Percentiles rank a stretch among this genome's conserved stretches.
phyloP scores from a whole-genome alignment of 2,888 invertebrate genomes.

The Cistogaster globosa region DNA sequence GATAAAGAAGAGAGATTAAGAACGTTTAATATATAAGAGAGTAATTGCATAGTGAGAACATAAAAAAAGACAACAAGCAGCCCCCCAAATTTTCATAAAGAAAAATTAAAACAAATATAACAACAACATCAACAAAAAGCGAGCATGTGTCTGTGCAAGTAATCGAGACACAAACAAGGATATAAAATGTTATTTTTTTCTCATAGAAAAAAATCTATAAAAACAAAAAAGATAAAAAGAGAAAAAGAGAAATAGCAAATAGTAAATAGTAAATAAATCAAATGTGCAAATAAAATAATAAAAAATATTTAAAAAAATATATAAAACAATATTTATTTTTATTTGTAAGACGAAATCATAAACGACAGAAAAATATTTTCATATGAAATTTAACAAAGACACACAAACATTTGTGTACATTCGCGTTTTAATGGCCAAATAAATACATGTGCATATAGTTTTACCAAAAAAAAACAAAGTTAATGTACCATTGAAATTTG shows the following conservation, averaged over 20 bases:
- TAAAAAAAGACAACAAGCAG: slow-evolving; percentile 28
- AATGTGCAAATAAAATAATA: slow-evolving; percentile 41
- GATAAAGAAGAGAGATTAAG: slow-evolving; percentile 6
- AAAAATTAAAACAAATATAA: slow-evolving; percentile 45
- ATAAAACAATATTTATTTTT: slow-evolving; percentile 13
- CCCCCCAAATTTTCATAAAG: slow-evolving; percentile 41
- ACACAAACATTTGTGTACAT: background rate
- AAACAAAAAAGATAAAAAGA: slow-evolving; percentile 61
- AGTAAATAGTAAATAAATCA: slow-evolving; percentile 43
- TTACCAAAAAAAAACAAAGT: slow-evolving; percentile 55
- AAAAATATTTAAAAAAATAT: slow-evolving; percentile 31
- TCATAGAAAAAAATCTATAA: slow-evolving; percentile 45
- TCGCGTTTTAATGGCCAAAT: background rate
- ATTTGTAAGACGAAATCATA: slow-evolving; percentile 13
- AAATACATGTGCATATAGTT: slow-evolving; percentile 11
- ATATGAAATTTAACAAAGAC: slow-evolving; percentile 6
- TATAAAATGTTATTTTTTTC: slow-evolving; percentile 38
- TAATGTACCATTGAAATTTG: slow-evolving; percentile 58
- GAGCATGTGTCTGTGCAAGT: slow-evolving; percentile 30
- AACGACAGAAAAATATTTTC: background rate
- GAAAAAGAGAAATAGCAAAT: slow-evolving; percentile 37
- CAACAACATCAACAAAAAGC: background rate
- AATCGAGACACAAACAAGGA: slow-evolving; percentile 42
- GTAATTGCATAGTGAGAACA: slow-evolving; percentile 3
- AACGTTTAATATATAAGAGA: background rate